Conservation (phyloP, 2,113 vertebrate species). For the Galbula dea region DNA sequence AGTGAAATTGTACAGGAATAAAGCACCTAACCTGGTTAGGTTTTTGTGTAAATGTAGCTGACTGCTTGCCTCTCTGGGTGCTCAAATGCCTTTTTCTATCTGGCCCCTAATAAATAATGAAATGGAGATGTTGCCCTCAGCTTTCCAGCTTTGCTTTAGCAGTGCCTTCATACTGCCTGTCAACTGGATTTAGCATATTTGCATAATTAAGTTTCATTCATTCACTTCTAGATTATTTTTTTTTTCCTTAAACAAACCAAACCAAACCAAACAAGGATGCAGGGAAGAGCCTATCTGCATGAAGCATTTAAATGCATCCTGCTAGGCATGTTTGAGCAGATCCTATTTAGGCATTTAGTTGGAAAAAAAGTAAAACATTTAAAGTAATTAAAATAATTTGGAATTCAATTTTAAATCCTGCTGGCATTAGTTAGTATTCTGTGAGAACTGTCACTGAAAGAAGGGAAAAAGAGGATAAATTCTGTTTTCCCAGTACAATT, state of each 20-base stretch:
- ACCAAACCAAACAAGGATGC: conserved; percentile 29
- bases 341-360: conserved; percentile 46
- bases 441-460: not conserved
- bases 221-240: conserved; percentile 14
- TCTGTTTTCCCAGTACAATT: not conserved
- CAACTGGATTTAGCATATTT: conserved; percentile 45
- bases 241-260: conserved; percentile 8
- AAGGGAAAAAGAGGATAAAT: not conserved
- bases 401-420: conserved; percentile 30
- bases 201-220: conserved; percentile 48
- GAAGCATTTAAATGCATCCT: conserved; percentile 35
- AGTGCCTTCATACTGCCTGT: not conserved
- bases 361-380: conserved; percentile 37
- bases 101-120: conserved; percentile 35
- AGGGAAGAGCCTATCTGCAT: conserved; percentile 1
- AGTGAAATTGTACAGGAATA: not conserved
- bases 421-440: conserved; percentile 6
- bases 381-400: conserved; percentile 53
- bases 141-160: conserved; percentile 32
- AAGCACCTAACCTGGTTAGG: not conserved
- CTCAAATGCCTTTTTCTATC: conserved; percentile 17
- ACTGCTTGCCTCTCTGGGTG: not conserved
- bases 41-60: not conserved
- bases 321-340: conserved; percentile 36
- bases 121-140: conserved; percentile 53